phyloP scores from a whole-genome alignment of 2,113 vertebrate species.

The Ramphastos sulfuratus region DNA sequence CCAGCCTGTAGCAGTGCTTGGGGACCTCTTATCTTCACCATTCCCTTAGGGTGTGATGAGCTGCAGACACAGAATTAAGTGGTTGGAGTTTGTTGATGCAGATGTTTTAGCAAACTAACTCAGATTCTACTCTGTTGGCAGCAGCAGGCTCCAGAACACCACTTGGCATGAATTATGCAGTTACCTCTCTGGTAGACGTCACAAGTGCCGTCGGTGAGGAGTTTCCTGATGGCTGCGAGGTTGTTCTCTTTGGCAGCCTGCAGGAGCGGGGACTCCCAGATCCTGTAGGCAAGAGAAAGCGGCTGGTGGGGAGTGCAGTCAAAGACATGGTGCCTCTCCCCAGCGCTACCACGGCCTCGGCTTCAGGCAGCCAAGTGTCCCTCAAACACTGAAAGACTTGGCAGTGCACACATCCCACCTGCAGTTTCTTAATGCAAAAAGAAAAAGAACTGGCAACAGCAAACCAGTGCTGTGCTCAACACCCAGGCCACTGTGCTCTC shows the following conservation, averaged over 20 bases:
- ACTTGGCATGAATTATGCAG: not conserved
- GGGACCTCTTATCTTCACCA: too few relatives aligned
- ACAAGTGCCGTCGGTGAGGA: slow-evolving; percentile 81
- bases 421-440: not conserved
- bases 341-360: not conserved
- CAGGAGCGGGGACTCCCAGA: slow-evolving; percentile 88
- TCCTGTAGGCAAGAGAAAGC: slow-evolving; percentile 68
- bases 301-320: not conserved
- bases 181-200: slow-evolving; percentile 90
- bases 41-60: not conserved
- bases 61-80: not conserved
- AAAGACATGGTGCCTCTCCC: not conserved
- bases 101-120: not conserved
- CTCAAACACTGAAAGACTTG: not conserved
- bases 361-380: not conserved
- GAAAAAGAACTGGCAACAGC: accelerated
- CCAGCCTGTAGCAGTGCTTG: too few relatives aligned
- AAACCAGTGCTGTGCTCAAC: not conserved
- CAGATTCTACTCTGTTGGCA: not conserved
- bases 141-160: not conserved
- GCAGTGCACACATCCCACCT: not conserved
- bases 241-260: slow-evolving; percentile 87
- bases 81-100: not conserved
- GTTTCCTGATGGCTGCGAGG: slow-evolving; percentile 81
- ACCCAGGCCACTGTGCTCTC: accelerated